Evolutionary conservation across 2,113 vertebrate genomes (phyloP).

Genomic region (Lepus timidus): DNA sequence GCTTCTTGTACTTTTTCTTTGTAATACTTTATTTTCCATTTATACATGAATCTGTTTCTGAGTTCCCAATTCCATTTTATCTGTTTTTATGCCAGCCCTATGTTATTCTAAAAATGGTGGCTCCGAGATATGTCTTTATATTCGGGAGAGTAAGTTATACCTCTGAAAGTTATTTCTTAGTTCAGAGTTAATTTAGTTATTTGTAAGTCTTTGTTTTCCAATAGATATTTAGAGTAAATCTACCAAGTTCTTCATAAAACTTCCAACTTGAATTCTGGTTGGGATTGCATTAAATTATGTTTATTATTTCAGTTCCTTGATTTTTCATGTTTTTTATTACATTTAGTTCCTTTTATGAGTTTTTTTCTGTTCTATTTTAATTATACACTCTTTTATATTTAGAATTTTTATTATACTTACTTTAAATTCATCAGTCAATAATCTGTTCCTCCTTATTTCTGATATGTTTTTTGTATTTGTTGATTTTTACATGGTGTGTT

Average conservation of each 20-base stretch:
- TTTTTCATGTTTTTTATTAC: conserved; percentile 24
- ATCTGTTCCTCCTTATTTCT: background rate
- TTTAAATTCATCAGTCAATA: background rate
- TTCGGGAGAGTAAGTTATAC: background rate
- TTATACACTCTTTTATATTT: background rate
- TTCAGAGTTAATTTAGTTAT: background rate
- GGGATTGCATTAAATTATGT: background rate
- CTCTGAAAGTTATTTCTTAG: conserved; percentile 8
- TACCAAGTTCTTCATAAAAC: conserved; percentile 4
- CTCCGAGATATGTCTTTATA: background rate
- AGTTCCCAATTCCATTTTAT: background rate
- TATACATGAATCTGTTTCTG: background rate
- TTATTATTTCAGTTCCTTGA: background rate
- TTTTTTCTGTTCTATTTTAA: conserved; percentile 19
- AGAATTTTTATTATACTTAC: background rate
- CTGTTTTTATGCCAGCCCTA: background rate
- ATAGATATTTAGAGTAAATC: conserved; percentile 13
- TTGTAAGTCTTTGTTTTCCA: background rate
- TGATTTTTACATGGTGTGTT: background rate
- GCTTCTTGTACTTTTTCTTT: background rate
- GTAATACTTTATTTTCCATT: background rate
- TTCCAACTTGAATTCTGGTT: background rate
- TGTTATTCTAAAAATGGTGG: background rate
- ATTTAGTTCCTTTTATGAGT: conserved; percentile 4
- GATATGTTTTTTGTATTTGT: background rate